Base-by-base conservation (phyloP, 2,797 vertebrate species). In the Megalops cyprinoides region DNA sequence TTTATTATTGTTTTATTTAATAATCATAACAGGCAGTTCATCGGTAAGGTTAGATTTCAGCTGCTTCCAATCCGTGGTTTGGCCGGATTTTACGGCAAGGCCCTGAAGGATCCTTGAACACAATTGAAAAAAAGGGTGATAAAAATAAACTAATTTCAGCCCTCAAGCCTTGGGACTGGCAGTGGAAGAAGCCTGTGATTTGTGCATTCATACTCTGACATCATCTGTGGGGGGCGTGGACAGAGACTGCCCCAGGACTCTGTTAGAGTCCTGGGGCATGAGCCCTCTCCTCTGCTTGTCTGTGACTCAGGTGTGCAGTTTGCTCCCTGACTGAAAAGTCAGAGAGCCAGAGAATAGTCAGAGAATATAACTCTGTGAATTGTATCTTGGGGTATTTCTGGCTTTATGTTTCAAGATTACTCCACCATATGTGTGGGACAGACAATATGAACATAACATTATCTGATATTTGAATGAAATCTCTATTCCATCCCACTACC, bases 81-180 rank as follows among this genome's bases (percentile, higher is more conserved):
- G 2, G 37, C 37, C 10, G n/a, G 37, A 34, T 48, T n/a, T 18
- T 51, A 37, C n/a, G 28, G 48, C 28, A 37, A 37, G 14, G 87
- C 79, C 28, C 79, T 82, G 83, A 80, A 85, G 73, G 85, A 87
- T 86, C 77, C 56, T 58, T 80, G 81, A 85, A 82, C 0, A 79
- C 79, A 87, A 77, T 67, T 83, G 86, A 89, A 89, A 91, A 90
- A 91, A 91, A 85, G 91, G 86, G 86, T 90, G 88, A 90, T 92
- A 93, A 92, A 93, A 92, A 90, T 84, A 91, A 92, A 92, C 90
- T 87, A 86, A 93, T 92, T 92, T 90, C 88, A 91, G 86, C 79
- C 89, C 86, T 89, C 77, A 77, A 87, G 87, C 83, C 87, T 86
- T 88, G 83, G 86, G 82, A 85, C 79, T 25, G 73, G 58, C 82